Percentiles rank a stretch among this genome's conserved stretches.
Conservation (phyloP, 2,888 invertebrate species). For the Cryptocheilus praepositus region DNA sequence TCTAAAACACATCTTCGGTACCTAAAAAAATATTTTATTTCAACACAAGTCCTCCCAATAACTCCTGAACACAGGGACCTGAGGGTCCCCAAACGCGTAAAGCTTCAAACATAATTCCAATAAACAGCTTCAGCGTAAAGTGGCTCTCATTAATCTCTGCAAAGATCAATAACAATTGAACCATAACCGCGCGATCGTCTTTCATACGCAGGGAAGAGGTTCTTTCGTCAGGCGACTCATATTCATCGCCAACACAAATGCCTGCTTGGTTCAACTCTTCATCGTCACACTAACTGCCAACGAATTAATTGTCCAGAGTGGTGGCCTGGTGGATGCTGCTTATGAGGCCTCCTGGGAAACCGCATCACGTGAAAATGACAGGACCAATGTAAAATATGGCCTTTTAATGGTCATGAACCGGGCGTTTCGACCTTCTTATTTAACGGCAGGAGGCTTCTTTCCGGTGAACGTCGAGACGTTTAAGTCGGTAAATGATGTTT, state of each 20-base stretch:
- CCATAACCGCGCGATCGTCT: not conserved
- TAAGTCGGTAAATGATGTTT: too few relatives aligned
- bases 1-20: too few relatives aligned
- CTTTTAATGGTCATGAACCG: conserved; percentile 37
- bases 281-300: conserved; percentile 34
- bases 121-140: too few relatives aligned
- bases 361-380: not conserved
- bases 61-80: too few relatives aligned
- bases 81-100: too few relatives aligned
- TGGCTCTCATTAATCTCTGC: too few relatives aligned
- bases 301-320: conserved; percentile 32
- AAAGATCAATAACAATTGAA: too few relatives aligned
- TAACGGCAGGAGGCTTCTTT: conserved; percentile 46
- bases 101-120: too few relatives aligned
- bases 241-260: conserved; percentile 33
- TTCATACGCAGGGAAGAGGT: conserved; percentile 20
- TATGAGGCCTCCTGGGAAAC: not conserved
- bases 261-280: conserved; percentile 33
- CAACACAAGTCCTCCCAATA: too few relatives aligned
- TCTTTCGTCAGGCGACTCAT: conserved; percentile 36
- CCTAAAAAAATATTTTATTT: too few relatives aligned
- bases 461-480: conserved; percentile 35
- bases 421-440: conserved; percentile 31
- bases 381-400: not conserved
- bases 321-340: conserved; percentile 2